These are phyloP conservation scores for Pogonocherus hispidulus DNA, from an alignment of 2,888 invertebrate species.

Conservation along the genomic window DNA sequence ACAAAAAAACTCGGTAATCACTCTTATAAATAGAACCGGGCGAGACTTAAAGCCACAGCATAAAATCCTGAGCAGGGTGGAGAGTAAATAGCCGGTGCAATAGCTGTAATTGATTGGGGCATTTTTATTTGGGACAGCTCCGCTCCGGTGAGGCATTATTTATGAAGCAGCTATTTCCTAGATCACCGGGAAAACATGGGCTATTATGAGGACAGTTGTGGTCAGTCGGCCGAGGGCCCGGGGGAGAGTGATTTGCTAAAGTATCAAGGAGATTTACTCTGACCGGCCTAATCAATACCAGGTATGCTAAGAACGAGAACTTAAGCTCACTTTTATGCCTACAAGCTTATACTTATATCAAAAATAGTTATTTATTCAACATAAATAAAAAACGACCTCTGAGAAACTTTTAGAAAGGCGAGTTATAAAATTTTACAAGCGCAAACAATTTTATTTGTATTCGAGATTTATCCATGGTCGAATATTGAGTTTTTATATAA, in stretches of 20 bases:
- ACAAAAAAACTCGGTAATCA: not conserved
- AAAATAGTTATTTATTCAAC: no score
- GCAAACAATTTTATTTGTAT: no score
- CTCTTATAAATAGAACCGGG: slow-evolving; percentile 13
- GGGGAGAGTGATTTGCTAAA: slow-evolving; percentile 59
- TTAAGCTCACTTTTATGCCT: no score
- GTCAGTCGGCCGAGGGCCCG: slow-evolving; percentile 56
- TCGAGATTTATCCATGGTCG: no score
- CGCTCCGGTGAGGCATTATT: slow-evolving; percentile 61
- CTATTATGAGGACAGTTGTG: slow-evolving; percentile 63
- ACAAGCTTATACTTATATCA: no score
- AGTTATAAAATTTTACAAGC: no score
- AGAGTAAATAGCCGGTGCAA: slow-evolving; percentile 46
- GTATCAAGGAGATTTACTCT: slow-evolving; percentile 57
- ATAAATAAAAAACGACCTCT: no score
- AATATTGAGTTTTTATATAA: no score
- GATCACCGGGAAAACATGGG: slow-evolving; percentile 63
- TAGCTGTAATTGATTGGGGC: slow-evolving; percentile 65
- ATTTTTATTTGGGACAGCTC: slow-evolving; percentile 60
- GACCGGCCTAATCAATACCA: slow-evolving; percentile 42
- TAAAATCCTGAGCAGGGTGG: slow-evolving; percentile 44
- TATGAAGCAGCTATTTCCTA: slow-evolving; percentile 65
- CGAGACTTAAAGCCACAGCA: slow-evolving; percentile 2
- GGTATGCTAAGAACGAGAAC: no score
- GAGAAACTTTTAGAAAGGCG: no score